A percentile compares a stretch with the other conserved stretches of the same genome.
Evolutionary conservation across 2,888 invertebrate genomes (phyloP).

Genomic region (Drosophila kambysellisi): DNA sequence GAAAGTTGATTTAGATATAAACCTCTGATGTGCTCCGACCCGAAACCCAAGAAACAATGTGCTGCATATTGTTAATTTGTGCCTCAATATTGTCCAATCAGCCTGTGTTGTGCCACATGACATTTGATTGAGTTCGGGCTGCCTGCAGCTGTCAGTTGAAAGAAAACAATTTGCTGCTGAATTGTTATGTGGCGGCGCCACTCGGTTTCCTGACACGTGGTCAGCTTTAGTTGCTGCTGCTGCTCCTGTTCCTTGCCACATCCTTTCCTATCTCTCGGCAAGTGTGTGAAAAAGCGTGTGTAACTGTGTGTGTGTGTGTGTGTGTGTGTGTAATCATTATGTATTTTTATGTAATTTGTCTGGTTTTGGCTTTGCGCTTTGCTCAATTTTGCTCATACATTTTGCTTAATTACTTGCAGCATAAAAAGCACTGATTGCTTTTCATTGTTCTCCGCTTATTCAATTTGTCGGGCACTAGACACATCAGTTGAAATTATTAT

Average conservation of each 20-base stretch:
- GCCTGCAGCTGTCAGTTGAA: slow-evolving; percentile 67
- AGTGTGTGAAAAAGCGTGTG: slow-evolving; percentile 22
- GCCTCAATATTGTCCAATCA: slow-evolving; percentile 40
- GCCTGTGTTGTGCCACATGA: slow-evolving; percentile 28
- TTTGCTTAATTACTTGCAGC: slow-evolving; percentile 49
- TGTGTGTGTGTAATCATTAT: slow-evolving; percentile 47
- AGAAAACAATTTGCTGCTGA: slow-evolving; percentile 73
- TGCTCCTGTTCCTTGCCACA: background rate
- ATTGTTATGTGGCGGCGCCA: slow-evolving; percentile 63
- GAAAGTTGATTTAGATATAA: too few relatives aligned
- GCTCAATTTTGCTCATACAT: slow-evolving; percentile 14
- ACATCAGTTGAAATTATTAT: background rate
- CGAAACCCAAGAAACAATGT: background rate
- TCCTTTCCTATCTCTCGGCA: slow-evolving; percentile 15
- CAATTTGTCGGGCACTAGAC: slow-evolving; percentile 12
- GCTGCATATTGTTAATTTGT: slow-evolving; percentile 22
- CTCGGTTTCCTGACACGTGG: slow-evolving; percentile 68
- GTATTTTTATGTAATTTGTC: slow-evolving; percentile 50
- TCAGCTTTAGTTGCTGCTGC: slow-evolving; percentile 5
- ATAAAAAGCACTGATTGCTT: slow-evolving; percentile 35
- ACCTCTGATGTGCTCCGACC: too few relatives aligned
- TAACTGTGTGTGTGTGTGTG: background rate
- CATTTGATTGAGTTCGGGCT: slow-evolving; percentile 50
- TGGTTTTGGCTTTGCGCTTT: slow-evolving; percentile 30
- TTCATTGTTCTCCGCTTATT: slow-evolving; percentile 38